Conservation (phyloP, 2,113 vertebrate genomes). For the Sturnus vulgaris region DNA sequence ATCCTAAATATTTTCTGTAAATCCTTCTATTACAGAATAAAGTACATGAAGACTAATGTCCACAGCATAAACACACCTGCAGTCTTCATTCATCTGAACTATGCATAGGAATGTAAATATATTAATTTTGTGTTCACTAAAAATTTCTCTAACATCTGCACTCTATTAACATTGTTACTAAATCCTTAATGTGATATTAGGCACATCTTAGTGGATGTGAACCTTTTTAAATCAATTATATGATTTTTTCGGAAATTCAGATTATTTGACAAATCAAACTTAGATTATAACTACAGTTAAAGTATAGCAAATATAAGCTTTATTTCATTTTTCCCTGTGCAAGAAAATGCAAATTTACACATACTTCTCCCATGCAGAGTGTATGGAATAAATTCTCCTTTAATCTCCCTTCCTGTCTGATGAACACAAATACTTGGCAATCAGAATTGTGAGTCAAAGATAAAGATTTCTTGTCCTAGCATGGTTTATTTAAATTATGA, state of each 20-base stretch:
- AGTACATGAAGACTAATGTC: not conserved
- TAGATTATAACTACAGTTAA: not conserved
- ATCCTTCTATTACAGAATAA: not conserved
- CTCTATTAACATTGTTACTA: not conserved
- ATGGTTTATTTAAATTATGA: slow-evolving; percentile 26
- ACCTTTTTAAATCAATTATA: not conserved
- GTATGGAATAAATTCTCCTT: not conserved
- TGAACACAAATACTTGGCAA: not conserved
- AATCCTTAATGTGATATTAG: not conserved
- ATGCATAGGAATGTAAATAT: not conserved
- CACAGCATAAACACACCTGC: not conserved
- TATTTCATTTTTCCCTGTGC: not conserved
- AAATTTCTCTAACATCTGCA: not conserved
- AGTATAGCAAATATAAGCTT: not conserved
- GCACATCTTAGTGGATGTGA: not conserved
- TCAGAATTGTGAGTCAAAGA: slow-evolving; percentile 15
- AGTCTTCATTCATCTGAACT: not conserved
- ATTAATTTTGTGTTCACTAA: not conserved
- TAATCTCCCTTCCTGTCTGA: not conserved
- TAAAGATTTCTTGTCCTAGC: not conserved
- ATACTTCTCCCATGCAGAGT: not conserved
- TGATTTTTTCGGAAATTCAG: not conserved
- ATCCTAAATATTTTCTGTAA: not conserved
- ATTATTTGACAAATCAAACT: not conserved
- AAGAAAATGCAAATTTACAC: not conserved